Evolutionary conservation across 2,797 vertebrate genomes (phyloP).

Genomic region (Melanotaenia trifasciata): DNA sequence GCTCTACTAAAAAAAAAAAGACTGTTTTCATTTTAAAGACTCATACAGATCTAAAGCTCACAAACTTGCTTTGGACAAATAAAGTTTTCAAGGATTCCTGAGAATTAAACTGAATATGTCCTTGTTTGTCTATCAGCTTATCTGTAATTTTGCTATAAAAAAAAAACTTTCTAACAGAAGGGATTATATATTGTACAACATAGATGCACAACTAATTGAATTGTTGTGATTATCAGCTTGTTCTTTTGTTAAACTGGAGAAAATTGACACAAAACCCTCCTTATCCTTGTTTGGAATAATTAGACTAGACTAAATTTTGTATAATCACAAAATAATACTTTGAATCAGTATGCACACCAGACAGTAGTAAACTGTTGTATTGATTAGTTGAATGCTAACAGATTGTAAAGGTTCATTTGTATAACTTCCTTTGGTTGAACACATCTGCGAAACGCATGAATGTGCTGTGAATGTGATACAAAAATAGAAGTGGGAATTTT

Average conservation of each 20-base stretch:
- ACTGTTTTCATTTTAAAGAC: neutral
- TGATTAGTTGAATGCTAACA: neutral
- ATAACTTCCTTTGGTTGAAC: neutral
- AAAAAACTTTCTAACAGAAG: neutral
- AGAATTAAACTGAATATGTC: neutral
- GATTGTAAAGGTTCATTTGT: neutral
- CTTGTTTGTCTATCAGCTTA: neutral
- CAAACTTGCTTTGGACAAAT: constrained; percentile 1
- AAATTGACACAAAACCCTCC: neutral
- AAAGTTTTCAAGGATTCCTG: neutral
- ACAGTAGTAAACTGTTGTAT: neutral
- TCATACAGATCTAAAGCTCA: constrained; percentile 8
- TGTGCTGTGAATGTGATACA: neutral
- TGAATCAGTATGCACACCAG: neutral
- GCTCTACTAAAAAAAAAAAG: constrained; percentile 13
- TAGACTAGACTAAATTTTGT: neutral
- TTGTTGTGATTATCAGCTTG: too few species aligned
- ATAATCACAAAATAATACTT: neutral
- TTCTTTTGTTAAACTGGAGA: neutral
- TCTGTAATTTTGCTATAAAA: neutral
- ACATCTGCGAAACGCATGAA: neutral
- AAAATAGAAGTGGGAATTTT: neutral
- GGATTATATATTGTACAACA: neutral
- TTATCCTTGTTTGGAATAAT: neutral
- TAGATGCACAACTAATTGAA: too few species aligned